Evolutionary conservation across 2,797 vertebrate species (phyloP).

Genomic region (Holocentrus rufus): DNA sequence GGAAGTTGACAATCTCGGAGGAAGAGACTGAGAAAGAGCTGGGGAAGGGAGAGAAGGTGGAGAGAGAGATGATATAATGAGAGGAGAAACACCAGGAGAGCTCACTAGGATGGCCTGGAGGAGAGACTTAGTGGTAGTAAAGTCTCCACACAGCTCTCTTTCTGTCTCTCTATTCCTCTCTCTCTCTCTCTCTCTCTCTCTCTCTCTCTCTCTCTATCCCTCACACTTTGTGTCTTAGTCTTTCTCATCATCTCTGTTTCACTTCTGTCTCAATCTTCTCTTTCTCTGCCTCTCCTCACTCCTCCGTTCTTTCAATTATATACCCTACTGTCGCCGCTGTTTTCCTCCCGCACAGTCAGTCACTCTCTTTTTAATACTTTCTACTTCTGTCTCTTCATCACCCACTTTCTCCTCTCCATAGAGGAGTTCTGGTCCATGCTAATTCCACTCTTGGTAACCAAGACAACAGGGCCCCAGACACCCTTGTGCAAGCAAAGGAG

Average conservation of each 20-base stretch:
- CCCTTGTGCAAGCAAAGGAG: background rate
- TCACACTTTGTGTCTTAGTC: background rate
- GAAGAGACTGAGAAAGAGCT: conserved; percentile 31
- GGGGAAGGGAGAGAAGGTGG: conserved; percentile 15
- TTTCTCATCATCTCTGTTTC: conserved; percentile 22
- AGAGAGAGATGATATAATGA: conserved; percentile 63
- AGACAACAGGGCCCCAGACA: conserved; percentile 17
- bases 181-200: background rate
- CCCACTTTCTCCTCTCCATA: background rate
- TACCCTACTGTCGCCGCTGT: background rate
- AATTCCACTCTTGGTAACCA: conserved; percentile 23
- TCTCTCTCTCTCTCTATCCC: background rate
- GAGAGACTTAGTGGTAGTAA: conserved; percentile 54
- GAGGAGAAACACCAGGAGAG: conserved; percentile 63
- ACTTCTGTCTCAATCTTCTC: background rate
- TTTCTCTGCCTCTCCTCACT: no score
- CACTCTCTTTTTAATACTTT: conserved; percentile 6
- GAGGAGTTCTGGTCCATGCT: conserved; percentile 17
- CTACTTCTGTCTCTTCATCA: conserved; percentile 1
- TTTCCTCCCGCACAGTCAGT: background rate
- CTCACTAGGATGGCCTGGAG: conserved; percentile 63
- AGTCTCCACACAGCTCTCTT: conserved; percentile 48
- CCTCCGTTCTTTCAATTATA: conserved; percentile 3
- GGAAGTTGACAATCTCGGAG: conserved; percentile 52
- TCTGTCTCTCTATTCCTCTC: conserved; percentile 23